Conservation (phyloP, 2,797 vertebrate genomes). For the Chromobotia macracanthus region DNA sequence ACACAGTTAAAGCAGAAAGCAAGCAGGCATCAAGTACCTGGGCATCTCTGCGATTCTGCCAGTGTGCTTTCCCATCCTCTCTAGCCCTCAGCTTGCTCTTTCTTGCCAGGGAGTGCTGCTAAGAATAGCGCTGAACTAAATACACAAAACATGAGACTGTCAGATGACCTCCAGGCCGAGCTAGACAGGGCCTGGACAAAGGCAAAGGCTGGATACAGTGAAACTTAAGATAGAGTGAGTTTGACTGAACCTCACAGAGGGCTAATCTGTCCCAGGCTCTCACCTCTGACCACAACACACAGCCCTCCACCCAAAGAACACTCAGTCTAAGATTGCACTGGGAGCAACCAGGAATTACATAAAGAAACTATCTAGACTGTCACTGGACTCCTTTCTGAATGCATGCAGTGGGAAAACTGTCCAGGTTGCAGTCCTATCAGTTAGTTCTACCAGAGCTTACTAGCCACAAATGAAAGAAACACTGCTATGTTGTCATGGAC, state of each 20-base stretch:
- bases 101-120: conserved; percentile 72
- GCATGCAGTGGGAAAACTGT: conserved; percentile 51
- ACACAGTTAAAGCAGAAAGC: background rate
- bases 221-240: conserved; percentile 39
- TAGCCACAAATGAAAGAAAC: conserved; percentile 51
- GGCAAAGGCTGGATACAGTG: conserved; percentile 12
- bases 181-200: conserved; percentile 63
- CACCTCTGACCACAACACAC: conserved; percentile 59
- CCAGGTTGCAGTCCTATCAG: conserved; percentile 42
- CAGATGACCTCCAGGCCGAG: conserved; percentile 85
- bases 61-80: conserved; percentile 65
- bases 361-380: conserved; percentile 39
- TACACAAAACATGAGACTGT: conserved; percentile 94
- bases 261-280: conserved; percentile 39
- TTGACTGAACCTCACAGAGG: conserved; percentile 14
- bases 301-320: conserved; percentile 12
- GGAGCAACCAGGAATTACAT: conserved; percentile 31
- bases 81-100: conserved; percentile 49
- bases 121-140: conserved; percentile 93
- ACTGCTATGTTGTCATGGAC: conserved; percentile 53
- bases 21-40: conserved; percentile 73
- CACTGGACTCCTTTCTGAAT: conserved; percentile 55
- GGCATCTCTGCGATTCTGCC: conserved; percentile 79
- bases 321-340: conserved; percentile 54
- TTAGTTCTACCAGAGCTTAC: conserved; percentile 50